Conservation (phyloP, 2,888 invertebrate genomes). For the Pheosia tremula region DNA sequence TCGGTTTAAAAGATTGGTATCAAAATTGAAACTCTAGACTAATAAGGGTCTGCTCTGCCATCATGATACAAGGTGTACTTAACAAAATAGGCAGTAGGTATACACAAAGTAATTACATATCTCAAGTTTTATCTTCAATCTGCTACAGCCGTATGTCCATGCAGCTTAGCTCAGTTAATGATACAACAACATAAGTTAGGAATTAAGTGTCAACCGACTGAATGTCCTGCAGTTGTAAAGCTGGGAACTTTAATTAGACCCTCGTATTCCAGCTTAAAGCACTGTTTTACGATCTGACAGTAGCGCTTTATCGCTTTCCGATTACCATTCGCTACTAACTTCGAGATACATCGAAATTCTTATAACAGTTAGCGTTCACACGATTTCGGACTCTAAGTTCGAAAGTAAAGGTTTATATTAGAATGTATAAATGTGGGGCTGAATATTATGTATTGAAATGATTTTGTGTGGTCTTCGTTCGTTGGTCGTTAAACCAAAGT, state of each 20-base stretch:
- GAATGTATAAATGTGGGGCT: not conserved
- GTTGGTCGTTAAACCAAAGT: not conserved
- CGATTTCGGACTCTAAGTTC: conserved; percentile 10
- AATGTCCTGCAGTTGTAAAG: conserved; percentile 38
- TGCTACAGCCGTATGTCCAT: conserved; percentile 7
- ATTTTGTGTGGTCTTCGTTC: not conserved
- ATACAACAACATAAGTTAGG: conserved; percentile 34
- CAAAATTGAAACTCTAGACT: no score
- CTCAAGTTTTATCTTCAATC: not conserved
- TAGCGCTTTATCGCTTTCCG: conserved; percentile 44
- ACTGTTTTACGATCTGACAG: conserved; percentile 34
- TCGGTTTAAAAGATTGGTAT: no score
- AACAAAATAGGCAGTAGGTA: no score
- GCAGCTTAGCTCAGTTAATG: conserved; percentile 28
- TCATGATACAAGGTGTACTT: no score
- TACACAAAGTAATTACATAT: no score
- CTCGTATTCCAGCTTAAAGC: conserved; percentile 26
- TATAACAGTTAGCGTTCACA: conserved; percentile 8
- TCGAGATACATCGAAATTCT: conserved; percentile 19
- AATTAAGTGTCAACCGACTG: conserved; percentile 43
- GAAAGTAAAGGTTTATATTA: conserved; percentile 7
- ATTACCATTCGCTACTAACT: conserved; percentile 37
- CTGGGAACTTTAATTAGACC: conserved; percentile 42
- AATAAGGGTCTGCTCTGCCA: no score
- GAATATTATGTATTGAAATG: not conserved